Conservation (phyloP, 2,888 invertebrate species). For the Nebria brevicollis region DNA sequence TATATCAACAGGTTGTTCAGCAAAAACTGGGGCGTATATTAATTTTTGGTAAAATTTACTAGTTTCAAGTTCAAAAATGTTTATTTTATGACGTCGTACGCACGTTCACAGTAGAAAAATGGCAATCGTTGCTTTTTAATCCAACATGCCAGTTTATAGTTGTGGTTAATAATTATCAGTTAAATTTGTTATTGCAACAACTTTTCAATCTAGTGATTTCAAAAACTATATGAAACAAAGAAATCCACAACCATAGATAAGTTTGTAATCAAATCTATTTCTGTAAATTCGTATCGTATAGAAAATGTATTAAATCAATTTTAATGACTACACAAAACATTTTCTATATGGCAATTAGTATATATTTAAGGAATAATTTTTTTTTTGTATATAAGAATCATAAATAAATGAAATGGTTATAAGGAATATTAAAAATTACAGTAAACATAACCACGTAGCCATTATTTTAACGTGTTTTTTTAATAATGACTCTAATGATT, state of each 20-base stretch:
- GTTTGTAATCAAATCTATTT: not conserved
- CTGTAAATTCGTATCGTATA: not conserved
- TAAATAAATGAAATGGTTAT: too few species aligned
- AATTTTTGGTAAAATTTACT: not conserved
- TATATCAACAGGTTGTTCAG: not conserved
- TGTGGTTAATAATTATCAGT: not conserved
- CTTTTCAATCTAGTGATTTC: not conserved
- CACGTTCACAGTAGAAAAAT: not conserved
- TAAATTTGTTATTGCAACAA: not conserved
- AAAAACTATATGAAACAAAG: not conserved
- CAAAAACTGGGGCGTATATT: not conserved
- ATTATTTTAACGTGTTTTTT: too few species aligned
- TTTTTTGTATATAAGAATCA: too few species aligned
- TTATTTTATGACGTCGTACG: not conserved
- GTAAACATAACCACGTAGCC: too few species aligned
- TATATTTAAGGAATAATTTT: too few species aligned
- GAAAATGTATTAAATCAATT: not conserved
- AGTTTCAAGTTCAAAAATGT: not conserved
- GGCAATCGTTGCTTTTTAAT: not conserved
- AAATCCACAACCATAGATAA: not conserved
- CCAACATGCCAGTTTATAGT: not conserved
- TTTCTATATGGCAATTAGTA: not conserved
- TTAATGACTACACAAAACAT: not conserved
- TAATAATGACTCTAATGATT: too few species aligned
- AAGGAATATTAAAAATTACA: too few species aligned